A percentile compares a stretch with the other conserved stretches of the same genome.
phyloP scores from a whole-genome alignment of 35 echinoderm and acorn worm genomes.

The Lytechinus pictus region DNA sequence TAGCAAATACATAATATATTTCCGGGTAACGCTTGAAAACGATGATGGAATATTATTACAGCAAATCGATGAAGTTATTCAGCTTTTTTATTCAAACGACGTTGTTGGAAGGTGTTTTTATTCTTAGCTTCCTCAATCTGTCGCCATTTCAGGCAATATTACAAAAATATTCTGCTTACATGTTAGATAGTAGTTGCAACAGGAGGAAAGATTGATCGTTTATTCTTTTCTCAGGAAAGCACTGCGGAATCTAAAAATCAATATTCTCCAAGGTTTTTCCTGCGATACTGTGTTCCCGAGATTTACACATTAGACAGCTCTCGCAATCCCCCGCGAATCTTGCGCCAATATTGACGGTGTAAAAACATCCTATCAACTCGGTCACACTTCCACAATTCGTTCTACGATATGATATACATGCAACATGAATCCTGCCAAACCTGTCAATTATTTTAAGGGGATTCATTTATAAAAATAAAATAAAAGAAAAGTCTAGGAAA shows the following conservation, averaged over 20 bases:
- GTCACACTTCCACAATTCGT: not conserved
- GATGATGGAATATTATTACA: not conserved
- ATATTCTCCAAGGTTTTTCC: not conserved
- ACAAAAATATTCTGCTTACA: not conserved
- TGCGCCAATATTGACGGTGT: not conserved
- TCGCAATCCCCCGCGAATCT: not conserved
- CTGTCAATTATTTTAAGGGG: not conserved
- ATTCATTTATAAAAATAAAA: not conserved
- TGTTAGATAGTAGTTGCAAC: not conserved
- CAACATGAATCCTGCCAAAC: not conserved
- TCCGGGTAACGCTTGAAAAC: not conserved
- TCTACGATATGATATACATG: not conserved
- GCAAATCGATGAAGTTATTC: not conserved
- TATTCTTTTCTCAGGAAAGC: not conserved
- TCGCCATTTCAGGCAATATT: not conserved
- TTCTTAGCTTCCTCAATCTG: not conserved
- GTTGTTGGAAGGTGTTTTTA: not conserved
- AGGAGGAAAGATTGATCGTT: slow-evolving; percentile 9
- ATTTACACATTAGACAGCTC: slow-evolving; percentile 2
- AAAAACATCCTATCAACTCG: slow-evolving; percentile 1
- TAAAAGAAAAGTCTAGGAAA: not conserved
- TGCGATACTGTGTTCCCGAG: not conserved
- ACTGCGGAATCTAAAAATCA: slow-evolving; percentile 3
- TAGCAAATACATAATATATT: not conserved
- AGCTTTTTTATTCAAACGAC: not conserved